Conservation (phyloP, 64 coral and sea anemone genomes). For the Anthopleura sola region DNA sequence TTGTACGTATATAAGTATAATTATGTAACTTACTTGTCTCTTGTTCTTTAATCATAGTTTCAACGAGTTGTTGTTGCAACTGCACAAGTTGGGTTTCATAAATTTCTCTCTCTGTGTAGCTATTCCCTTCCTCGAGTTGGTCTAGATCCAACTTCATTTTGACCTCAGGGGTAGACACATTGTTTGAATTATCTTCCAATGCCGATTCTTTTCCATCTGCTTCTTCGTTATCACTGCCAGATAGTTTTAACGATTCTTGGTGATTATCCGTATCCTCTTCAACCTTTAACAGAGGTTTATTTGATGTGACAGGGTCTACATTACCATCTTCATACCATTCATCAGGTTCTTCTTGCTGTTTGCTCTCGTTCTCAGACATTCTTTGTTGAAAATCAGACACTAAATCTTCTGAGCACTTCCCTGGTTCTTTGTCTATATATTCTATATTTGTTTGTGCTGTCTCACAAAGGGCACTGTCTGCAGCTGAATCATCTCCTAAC, state of each 20-base stretch:
- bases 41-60: slow-evolving; percentile 47
- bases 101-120: slow-evolving; percentile 39
- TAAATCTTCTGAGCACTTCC: neutral
- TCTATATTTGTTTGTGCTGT: neutral
- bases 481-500: neutral
- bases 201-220: neutral
- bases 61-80: slow-evolving; percentile 48
- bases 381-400: neutral
- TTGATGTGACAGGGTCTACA: neutral
- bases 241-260: neutral
- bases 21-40: slow-evolving; percentile 35
- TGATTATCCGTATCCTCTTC: neutral
- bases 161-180: neutral
- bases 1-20: neutral
- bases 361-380: neutral
- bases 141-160: neutral
- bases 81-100: slow-evolving; percentile 61
- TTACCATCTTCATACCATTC: neutral
- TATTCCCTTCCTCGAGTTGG: neutral
- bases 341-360: neutral
- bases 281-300: neutral
- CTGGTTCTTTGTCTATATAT: neutral
- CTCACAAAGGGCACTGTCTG: neutral
- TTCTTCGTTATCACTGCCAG: neutral
- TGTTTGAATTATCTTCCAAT: neutral